A percentile compares a stretch with the other conserved stretches of the same genome.
Conservation (phyloP, 2,888 invertebrate species). For the Chloroclystis v-ata region DNA sequence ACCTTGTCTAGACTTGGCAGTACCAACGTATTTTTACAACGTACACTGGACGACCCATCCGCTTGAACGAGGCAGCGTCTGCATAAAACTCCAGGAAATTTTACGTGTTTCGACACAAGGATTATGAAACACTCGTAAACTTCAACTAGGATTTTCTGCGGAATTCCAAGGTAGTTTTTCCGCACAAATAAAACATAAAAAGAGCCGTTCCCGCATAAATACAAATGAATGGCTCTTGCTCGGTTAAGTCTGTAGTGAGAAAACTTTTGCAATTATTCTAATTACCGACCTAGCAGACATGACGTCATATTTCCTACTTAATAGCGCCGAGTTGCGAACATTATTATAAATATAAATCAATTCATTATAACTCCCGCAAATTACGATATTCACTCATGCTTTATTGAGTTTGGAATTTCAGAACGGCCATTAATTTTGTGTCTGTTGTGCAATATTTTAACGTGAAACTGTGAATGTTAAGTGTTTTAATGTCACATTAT, state of each 20-base stretch:
- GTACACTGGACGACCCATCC: constrained; percentile 50
- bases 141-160: constrained; percentile 51
- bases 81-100: constrained; percentile 59
- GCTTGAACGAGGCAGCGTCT: constrained; percentile 56
- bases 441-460: constrained; percentile 25
- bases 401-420: constrained; percentile 42
- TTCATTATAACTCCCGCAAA: constrained; percentile 55
- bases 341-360: constrained; percentile 65
- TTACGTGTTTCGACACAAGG: constrained; percentile 63
- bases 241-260: constrained; percentile 57
- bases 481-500: constrained; percentile 9
- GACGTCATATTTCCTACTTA: constrained; percentile 71
- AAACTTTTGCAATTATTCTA: constrained; percentile 74
- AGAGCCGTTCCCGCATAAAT: constrained; percentile 59
- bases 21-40: constrained; percentile 51
- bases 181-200: constrained; percentile 30
- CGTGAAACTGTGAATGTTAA: constrained; percentile 6
- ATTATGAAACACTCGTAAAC: constrained; percentile 66
- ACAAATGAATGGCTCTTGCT: constrained; percentile 60
- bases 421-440: constrained; percentile 30
- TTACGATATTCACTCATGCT: constrained; percentile 40
- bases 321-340: constrained; percentile 60
- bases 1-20: constrained; percentile 1
- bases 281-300: constrained; percentile 64
- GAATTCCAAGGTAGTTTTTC: constrained; percentile 39